A percentile compares a stretch with the other conserved stretches of the same genome.
Conservation (phyloP, 2,888 invertebrate species). For the Hydroisotoma schaefferi region DNA sequence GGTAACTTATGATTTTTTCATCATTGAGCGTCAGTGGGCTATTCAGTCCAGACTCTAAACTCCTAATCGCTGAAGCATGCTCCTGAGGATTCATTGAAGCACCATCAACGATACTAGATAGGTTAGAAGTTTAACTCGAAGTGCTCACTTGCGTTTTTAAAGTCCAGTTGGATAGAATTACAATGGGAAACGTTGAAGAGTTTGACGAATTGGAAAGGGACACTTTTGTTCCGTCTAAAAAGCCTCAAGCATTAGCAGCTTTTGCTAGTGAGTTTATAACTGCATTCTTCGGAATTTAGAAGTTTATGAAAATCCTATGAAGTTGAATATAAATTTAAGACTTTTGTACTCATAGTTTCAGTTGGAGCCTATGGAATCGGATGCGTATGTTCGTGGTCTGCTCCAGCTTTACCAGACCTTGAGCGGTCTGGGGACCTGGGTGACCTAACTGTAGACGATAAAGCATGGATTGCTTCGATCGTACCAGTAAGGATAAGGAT, state of each 20-base stretch:
- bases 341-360: slow-evolving; percentile 18
- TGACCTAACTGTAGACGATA: slow-evolving; percentile 51
- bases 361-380: slow-evolving; percentile 40
- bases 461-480: slow-evolving; percentile 59
- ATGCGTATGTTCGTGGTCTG: slow-evolving; percentile 32
- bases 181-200: slow-evolving; percentile 20
- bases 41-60: too few species aligned
- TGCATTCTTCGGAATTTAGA: too few species aligned
- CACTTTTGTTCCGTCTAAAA: slow-evolving; percentile 24
- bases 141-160: too few species aligned
- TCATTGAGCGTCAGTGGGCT: too few species aligned
- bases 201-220: slow-evolving; percentile 34
- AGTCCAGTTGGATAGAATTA: too few species aligned
- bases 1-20: too few species aligned
- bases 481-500: slow-evolving; percentile 51
- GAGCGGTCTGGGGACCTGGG: slow-evolving; percentile 27
- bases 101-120: too few species aligned
- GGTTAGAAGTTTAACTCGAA: too few species aligned
- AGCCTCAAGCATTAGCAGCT: slow-evolving; percentile 28
- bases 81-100: too few species aligned
- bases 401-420: slow-evolving; percentile 29
- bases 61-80: too few species aligned
- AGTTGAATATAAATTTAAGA: too few species aligned
- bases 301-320: too few species aligned
- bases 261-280: slow-evolving; percentile 23